phyloP scores from a whole-genome alignment of 2,888 invertebrate species.

The Crepidodera aurea region DNA sequence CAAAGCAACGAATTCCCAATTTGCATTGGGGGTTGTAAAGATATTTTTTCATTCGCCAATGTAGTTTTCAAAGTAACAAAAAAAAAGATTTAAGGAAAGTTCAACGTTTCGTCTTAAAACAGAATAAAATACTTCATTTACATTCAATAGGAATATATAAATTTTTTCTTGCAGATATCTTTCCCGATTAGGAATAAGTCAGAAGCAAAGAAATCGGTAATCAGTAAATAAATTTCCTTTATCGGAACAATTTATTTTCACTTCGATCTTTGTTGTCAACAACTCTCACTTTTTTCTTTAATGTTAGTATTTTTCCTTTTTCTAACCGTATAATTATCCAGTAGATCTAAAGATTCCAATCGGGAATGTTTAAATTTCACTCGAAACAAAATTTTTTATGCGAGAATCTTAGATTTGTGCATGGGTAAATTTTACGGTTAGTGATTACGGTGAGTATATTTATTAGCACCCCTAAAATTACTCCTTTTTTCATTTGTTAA shows the following conservation, averaged over 20 bases:
- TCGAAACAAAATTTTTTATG: not conserved
- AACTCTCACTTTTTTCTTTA: constrained; percentile 15
- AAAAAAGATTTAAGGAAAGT: no score
- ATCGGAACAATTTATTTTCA: constrained; percentile 9
- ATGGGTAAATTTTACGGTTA: not conserved
- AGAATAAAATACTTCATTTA: no score
- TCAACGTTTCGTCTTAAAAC: no score
- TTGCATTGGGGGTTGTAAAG: no score
- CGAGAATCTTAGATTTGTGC: not conserved
- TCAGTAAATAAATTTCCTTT: constrained; percentile 10
- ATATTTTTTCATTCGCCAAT: no score
- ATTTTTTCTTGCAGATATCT: not conserved
- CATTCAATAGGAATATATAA: not conserved
- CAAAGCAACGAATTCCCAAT: no score
- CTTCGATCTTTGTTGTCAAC: constrained; percentile 4
- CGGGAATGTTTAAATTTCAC: not conserved
- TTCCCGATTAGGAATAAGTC: constrained; percentile 7
- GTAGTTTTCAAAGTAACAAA: no score
- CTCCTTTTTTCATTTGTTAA: no score
- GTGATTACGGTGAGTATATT: not conserved
- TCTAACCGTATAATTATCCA: constrained; percentile 3
- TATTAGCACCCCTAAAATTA: no score
- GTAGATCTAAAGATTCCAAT: constrained; percentile 6
- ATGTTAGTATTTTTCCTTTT: constrained; percentile 20
- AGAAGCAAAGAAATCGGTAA: constrained; percentile 1